These are phyloP conservation scores for Argyrosomus japonicus DNA, from an alignment of 2,113 vertebrate genomes.

Conservation along the genomic window DNA sequence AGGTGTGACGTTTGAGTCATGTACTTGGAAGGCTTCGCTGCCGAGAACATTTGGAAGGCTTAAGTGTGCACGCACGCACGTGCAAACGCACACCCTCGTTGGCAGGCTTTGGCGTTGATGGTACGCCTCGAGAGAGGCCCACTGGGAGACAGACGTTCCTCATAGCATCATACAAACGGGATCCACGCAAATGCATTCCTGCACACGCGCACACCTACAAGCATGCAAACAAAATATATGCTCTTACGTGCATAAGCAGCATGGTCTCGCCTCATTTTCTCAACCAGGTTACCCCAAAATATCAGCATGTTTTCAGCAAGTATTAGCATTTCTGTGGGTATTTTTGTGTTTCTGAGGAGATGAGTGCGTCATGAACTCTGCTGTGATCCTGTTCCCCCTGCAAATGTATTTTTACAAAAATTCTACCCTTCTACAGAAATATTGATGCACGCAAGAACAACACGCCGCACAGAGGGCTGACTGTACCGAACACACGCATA, in stretches of 20 bases:
- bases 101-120: constrained; percentile 50
- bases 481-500: neutral
- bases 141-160: constrained; percentile 76
- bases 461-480: neutral
- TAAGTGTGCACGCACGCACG: constrained; percentile 63
- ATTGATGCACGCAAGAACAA: neutral
- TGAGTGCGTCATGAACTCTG: constrained; percentile 31
- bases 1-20: constrained; percentile 82
- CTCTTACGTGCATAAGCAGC: neutral
- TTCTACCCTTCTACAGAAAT: constrained; percentile 2
- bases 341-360: constrained; percentile 17
- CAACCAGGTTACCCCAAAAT: constrained; percentile 33
- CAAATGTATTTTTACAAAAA: constrained; percentile 1
- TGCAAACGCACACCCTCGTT: constrained; percentile 37
- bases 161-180: constrained; percentile 33
- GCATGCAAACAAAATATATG: neutral
- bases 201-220: constrained; percentile 8
- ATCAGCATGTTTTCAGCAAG: constrained; percentile 15
- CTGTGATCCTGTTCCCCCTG: neutral
- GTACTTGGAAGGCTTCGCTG: constrained; percentile 72
- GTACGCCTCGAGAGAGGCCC: constrained; percentile 57
- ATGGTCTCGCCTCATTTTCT: neutral
- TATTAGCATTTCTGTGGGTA: neutral
- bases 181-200: constrained; percentile 48
- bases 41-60: constrained; percentile 81